These are phyloP conservation scores for Forbesichthys papilliferus DNA, from an alignment of 2,113 vertebrate species.

Conservation along the genomic window DNA sequence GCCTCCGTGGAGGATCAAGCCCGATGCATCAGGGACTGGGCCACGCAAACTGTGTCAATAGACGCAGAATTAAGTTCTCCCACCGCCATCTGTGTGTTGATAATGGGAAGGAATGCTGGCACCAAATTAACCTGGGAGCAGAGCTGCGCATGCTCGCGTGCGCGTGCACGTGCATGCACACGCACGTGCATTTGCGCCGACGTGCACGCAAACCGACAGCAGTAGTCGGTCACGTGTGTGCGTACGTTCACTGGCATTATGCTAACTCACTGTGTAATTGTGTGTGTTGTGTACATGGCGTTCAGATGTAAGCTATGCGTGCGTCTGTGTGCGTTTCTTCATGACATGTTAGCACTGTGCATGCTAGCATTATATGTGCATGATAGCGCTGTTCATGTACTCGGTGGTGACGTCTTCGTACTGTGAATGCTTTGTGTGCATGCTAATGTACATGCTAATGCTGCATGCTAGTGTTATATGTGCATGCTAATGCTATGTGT, in stretches of 20 bases:
- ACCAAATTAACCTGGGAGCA: conserved; percentile 65
- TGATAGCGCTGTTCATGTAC: too few species aligned
- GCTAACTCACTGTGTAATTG: neutral
- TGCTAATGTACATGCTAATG: too few species aligned
- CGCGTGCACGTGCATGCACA: neutral
- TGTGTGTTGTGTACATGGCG: conserved; percentile 11
- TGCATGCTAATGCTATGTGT: neutral
- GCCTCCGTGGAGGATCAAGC: conserved; percentile 55
- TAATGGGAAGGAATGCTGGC: conserved; percentile 54
- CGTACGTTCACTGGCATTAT: too few species aligned
- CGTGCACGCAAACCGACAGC: too few species aligned
- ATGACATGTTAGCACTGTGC: too few species aligned
- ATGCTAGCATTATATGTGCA: too few species aligned
- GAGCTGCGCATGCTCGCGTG: neutral
- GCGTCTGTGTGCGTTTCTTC: neutral
- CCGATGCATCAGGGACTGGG: conserved; percentile 53
- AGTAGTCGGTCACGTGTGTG: too few species aligned
- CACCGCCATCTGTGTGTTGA: conserved; percentile 70
- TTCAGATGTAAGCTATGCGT: neutral
- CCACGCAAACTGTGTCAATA: conserved; percentile 65
- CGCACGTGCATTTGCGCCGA: neutral
- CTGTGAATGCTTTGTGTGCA: too few species aligned
- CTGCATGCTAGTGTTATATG: neutral
- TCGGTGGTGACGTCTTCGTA: too few species aligned
- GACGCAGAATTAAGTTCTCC: conserved; percentile 70